phyloP scores from a whole-genome alignment of 2,797 vertebrate species.

The Danionella dracula region DNA sequence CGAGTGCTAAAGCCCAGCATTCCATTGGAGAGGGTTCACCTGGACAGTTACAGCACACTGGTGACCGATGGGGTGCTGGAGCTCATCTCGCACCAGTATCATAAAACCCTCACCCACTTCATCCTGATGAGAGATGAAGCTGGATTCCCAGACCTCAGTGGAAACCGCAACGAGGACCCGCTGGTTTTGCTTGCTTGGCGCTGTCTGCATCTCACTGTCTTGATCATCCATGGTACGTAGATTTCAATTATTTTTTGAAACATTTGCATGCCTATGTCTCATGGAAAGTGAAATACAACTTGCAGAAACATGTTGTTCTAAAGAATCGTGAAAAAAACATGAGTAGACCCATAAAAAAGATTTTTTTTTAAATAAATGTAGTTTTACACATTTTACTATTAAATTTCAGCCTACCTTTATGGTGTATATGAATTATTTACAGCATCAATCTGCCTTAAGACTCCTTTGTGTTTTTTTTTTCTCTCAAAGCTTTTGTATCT shows the following conservation, averaged over 20 bases:
- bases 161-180: conserved; percentile 93
- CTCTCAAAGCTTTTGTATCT: too few relatives aligned
- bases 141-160: conserved; percentile 91
- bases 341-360: too few relatives aligned
- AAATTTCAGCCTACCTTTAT: too few relatives aligned
- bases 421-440: too few relatives aligned
- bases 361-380: too few relatives aligned
- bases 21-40: conserved; percentile 93
- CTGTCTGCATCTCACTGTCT: conserved; percentile 86
- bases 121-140: conserved; percentile 91
- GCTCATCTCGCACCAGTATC: conserved; percentile 95
- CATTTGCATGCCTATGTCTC: too few relatives aligned
- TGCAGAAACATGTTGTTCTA: too few relatives aligned
- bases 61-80: conserved; percentile 90
- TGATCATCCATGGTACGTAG: conserved; percentile 86
- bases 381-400: too few relatives aligned
- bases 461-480: too few relatives aligned
- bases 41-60: conserved; percentile 89
- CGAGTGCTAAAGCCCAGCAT: conserved; percentile 94
- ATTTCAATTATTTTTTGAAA: not conserved
- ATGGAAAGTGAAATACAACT: too few relatives aligned
- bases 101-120: conserved; percentile 94
- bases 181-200: conserved; percentile 93
- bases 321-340: too few relatives aligned
- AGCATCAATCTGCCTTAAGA: too few relatives aligned